phyloP scores from a whole-genome alignment of 1,140 invertebrate genomes.

The Zaprionus camerounensis region DNA sequence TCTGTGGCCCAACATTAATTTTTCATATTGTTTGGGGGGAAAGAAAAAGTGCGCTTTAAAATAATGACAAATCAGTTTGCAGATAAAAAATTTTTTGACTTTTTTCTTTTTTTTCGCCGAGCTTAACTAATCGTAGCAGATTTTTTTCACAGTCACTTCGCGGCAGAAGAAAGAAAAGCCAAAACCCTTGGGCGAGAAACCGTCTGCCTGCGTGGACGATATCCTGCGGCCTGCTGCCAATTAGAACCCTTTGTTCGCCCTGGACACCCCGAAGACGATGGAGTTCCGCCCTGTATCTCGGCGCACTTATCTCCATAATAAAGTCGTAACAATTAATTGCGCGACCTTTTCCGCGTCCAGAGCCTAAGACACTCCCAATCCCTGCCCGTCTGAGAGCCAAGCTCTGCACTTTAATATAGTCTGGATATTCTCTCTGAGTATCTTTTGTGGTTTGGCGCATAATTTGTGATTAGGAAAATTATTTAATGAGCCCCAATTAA shows the following conservation, averaged over 20 bases:
- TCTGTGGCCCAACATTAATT: slow-evolving; percentile 48
- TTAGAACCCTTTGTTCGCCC: slow-evolving; percentile 81
- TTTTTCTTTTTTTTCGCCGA: slow-evolving; percentile 43
- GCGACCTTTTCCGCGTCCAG: slow-evolving; percentile 59
- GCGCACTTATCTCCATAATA: slow-evolving; percentile 82
- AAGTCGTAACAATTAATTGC: slow-evolving; percentile 84
- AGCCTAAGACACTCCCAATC: slow-evolving; percentile 11
- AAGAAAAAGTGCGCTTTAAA: slow-evolving; percentile 61
- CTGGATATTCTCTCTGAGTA: background rate
- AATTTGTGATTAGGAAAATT: slow-evolving; percentile 75
- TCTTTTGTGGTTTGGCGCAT: slow-evolving; percentile 68
- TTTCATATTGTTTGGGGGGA: slow-evolving; percentile 51
- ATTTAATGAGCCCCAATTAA: slow-evolving; percentile 80
- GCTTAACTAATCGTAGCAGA: slow-evolving; percentile 84
- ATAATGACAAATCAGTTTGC: slow-evolving; percentile 84
- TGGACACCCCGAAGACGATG: slow-evolving; percentile 47
- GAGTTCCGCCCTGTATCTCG: slow-evolving; percentile 24
- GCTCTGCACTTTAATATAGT: slow-evolving; percentile 22
- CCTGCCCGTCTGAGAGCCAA: background rate
- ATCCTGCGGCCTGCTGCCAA: slow-evolving; percentile 75
- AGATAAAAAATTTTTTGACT: slow-evolving; percentile 60
- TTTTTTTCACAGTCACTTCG: slow-evolving; percentile 68
- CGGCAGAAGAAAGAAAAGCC: slow-evolving; percentile 21
- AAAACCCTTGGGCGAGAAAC: slow-evolving; percentile 63
- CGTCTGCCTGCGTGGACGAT: slow-evolving; percentile 62